Base-by-base conservation (phyloP, 2,113 vertebrate species). In the Calonectris borealis region DNA sequence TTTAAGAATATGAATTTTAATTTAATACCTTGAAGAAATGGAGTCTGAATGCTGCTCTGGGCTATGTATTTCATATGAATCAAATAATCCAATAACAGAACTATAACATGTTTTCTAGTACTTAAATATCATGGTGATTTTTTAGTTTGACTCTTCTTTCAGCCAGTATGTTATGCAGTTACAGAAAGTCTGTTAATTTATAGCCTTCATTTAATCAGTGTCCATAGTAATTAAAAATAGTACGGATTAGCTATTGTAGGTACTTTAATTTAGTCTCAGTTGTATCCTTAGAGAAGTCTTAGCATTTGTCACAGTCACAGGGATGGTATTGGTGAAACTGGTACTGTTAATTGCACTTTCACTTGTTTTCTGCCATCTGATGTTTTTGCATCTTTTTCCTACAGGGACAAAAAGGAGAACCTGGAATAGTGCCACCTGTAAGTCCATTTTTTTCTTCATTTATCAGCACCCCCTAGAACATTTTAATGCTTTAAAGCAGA, bases 341-440 rank as follows among this genome's bases (percentile, higher is more conserved):
- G 13, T 73, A 10, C 22, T 19, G 13, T 55, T 69, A 49, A 51
- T 62, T 80, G 25, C n/a, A 32, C 24, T 58, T 83, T 27, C 20
- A 38, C 16, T 90, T 71, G 3, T 91, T 62, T 72, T 57, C 76
- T 82, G 32, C 10, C 44, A 6, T 70, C 69, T 92, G 44, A 93
- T 83, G 8, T 57, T 20, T 83, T 49, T 64, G 15, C 10, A 36
- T 76, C 34, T 93, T 92, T 58, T 34, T 84, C 61, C 69, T 84
- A 31, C 83, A 99, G 99, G 99, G 99, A 91, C 99, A 99, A 97
- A 99, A 99, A 97, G 99, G 99, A 96, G 99, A 99, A 93, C 99
- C 99, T 36, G 99, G 99, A 88, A 97, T 99, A 86, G 99, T 99
- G 52, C 99, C 99, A 91, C 60, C 98, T 89, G 99, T 99, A 98